Base-by-base conservation (phyloP, 1,140 invertebrate genomes). In the Theocolax elegans region DNA sequence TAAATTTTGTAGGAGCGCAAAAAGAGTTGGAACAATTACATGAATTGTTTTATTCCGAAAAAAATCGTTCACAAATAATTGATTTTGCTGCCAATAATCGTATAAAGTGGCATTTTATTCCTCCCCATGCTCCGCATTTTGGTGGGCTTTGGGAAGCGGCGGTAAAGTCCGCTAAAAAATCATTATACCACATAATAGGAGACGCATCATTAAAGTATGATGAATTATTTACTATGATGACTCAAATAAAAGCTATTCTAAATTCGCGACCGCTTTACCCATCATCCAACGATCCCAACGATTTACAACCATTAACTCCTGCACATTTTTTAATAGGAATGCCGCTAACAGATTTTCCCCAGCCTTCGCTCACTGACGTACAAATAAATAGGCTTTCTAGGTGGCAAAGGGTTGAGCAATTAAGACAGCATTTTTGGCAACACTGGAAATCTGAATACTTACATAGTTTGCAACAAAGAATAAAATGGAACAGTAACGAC, bases 101-200 rank as follows among this genome's bases (percentile, higher is more conserved):
- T 4, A 56, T 56, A 3, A 31, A 2, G 2, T 59, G 31, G 56
- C 23, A 74, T 23, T 81, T 81, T 54, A 80, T 66, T 15, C 76
- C 77, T 17, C 81, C 82, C n/a, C 48, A 27, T 72, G 46, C 75
- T 27, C 75, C 76, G 7, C 79, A 82, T 56, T 77, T 79, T 66
- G 81, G 80, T 15, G 81, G 81, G 15, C 29, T 60, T 1, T 84
- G 79, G 81, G 81, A 85, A 65, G 60, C 75, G 23, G 67, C 66
- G 0, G 78, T 85, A 3, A 77, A 79, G 56, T 68, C 38, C 13
- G 67, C 71, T 29, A 79, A 80, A 60, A 51, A 75, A 31, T 74
- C 77, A 23, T 31, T 77, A 17, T 64, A 67, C 49, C 46, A 58
- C 38, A 46, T 54, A 3, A 54, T 54, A 13, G 51, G 27, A 29